Evolutionary conservation across 2,797 vertebrate species (phyloP).

Genomic region (Etheostoma perlongum): DNA sequence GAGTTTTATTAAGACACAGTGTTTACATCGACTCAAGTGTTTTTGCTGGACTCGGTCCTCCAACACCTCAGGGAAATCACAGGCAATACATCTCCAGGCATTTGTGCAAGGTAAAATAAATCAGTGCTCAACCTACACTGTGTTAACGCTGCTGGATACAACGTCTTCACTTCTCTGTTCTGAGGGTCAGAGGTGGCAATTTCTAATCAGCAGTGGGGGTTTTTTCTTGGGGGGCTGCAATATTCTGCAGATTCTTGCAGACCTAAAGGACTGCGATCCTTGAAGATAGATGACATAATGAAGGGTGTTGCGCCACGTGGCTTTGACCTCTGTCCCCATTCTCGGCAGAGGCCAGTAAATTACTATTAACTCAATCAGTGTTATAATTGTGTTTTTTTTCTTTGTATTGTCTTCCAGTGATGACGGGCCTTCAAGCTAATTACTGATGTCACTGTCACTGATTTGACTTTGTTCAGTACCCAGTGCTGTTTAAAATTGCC

Average conservation of each 20-base stretch:
- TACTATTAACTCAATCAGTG: background rate
- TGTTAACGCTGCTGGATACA: conserved; percentile 1
- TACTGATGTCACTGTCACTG: conserved; percentile 11
- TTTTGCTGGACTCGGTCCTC: conserved; percentile 17
- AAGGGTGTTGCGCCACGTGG: background rate
- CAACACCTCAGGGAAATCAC: conserved; percentile 30
- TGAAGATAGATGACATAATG: background rate
- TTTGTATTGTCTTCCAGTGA: background rate
- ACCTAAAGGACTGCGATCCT: background rate
- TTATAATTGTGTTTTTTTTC: background rate
- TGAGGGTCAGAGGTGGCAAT: background rate
- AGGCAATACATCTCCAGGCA: background rate
- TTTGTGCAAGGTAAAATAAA: background rate
- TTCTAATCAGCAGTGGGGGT: background rate
- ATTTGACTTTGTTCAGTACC: conserved; percentile 25
- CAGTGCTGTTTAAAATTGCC: conserved; percentile 16
- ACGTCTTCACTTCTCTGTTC: too few relatives aligned
- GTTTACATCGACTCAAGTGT: conserved; percentile 23
- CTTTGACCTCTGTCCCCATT: background rate
- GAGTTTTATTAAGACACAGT: conserved; percentile 24
- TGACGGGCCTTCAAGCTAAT: background rate
- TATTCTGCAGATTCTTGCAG: background rate
- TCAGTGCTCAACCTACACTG: background rate
- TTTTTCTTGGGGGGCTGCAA: background rate
- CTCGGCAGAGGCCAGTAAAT: background rate